These are phyloP conservation scores for Ataeniobius toweri DNA, from an alignment of 2,797 vertebrate genomes.

Conservation along the genomic window DNA sequence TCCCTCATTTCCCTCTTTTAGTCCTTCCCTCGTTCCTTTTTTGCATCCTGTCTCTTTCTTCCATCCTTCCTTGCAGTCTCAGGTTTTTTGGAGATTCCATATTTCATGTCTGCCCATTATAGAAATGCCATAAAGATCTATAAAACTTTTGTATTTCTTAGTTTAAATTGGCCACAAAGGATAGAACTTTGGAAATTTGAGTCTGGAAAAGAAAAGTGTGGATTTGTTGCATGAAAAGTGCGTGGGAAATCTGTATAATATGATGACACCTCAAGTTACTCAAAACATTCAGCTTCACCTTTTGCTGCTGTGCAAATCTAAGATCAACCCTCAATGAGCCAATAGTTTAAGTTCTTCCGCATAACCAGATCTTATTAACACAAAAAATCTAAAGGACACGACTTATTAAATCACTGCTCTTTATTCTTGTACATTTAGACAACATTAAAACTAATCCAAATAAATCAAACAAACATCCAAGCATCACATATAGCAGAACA, in stretches of 20 bases:
- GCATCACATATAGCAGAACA: slow-evolving; percentile 29
- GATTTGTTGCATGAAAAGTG: neutral
- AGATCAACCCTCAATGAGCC: neutral
- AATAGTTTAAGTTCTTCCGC: neutral
- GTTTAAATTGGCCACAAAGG: neutral
- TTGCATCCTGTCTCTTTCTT: too few species aligned
- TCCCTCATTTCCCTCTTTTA: too few species aligned
- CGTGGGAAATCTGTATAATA: neutral
- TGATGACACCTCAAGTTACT: too few species aligned
- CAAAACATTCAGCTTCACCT: too few species aligned
- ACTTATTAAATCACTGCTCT: slow-evolving; percentile 44
- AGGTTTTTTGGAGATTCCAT: neutral
- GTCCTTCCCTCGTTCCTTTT: too few species aligned
- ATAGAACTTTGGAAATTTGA: neutral
- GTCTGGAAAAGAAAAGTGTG: neutral
- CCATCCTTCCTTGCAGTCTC: neutral
- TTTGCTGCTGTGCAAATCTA: neutral
- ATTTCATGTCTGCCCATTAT: neutral
- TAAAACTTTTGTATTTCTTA: neutral
- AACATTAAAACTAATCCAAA: slow-evolving; percentile 39
- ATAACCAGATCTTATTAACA: neutral
- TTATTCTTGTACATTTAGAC: slow-evolving; percentile 56
- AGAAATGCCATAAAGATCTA: neutral
- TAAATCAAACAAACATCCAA: slow-evolving; percentile 49
- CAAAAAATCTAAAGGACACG: slow-evolving; percentile 7